These are phyloP conservation scores for Delphinus delphis DNA, from an alignment of 2,113 vertebrate species.

Conservation along the genomic window DNA sequence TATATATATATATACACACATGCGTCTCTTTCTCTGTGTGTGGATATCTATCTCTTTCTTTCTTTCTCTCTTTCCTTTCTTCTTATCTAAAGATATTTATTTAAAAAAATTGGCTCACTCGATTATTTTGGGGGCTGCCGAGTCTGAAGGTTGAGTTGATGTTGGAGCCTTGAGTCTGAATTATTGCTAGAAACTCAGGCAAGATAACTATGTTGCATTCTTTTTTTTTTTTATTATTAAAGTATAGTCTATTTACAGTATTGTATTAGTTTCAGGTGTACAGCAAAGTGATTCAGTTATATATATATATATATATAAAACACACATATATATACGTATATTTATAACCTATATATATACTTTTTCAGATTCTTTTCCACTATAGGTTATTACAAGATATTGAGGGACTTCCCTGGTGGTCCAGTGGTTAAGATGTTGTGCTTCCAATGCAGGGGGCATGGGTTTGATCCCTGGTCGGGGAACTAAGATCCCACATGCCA, in stretches of 20 bases:
- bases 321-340: too few relatives aligned
- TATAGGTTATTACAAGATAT: neutral
- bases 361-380: neutral
- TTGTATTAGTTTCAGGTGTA: neutral
- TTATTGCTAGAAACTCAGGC: neutral
- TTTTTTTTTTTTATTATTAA: neutral
- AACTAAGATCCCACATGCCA: too few relatives aligned
- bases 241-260: neutral
- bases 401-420: neutral
- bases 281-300: neutral
- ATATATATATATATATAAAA: too few relatives aligned
- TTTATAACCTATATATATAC: neutral
- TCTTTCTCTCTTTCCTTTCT: too few relatives aligned
- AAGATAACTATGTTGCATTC: neutral
- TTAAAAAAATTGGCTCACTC: neutral
- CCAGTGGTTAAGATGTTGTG: too few relatives aligned
- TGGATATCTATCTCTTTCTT: neutral
- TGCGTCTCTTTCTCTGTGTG: neutral
- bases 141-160: neutral
- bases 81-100: neutral
- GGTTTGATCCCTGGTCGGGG: too few relatives aligned
- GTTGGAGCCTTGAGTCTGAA: neutral
- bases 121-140: neutral
- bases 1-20: neutral
- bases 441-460: too few relatives aligned